Conservation (phyloP, 2,797 vertebrate genomes). For the Mareca penelope region DNA sequence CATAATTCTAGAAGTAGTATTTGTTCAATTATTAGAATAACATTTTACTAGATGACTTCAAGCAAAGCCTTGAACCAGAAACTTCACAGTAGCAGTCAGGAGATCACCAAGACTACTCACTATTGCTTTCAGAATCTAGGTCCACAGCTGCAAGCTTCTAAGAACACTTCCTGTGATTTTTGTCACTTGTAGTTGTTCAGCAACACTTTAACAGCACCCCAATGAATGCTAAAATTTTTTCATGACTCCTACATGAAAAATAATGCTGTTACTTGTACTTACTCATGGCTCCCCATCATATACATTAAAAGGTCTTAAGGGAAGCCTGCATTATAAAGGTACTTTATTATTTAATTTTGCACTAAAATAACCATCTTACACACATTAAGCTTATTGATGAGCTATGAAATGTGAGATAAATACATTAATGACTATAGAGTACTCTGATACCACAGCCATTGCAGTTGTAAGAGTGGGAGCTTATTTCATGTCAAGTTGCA, state of each 20-base stretch:
- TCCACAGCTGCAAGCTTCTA: not conserved
- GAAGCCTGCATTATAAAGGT: not conserved
- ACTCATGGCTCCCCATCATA: fast-evolving
- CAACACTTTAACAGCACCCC: not conserved
- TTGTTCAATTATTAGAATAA: not conserved
- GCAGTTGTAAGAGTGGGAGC: not conserved
- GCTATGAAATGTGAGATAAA: not conserved
- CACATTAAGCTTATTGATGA: not conserved
- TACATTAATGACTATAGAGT: not conserved
- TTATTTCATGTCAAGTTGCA: not conserved
- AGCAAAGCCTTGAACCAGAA: not conserved
- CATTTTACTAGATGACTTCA: not conserved
- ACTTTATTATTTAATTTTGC: not conserved
- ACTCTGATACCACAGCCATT: not conserved
- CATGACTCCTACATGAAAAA: not conserved
- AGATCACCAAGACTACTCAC: not conserved
- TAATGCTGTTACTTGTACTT: not conserved
- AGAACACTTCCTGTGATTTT: not conserved
- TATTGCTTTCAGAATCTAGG: not conserved
- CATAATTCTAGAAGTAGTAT: not conserved
- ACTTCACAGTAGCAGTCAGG: not conserved
- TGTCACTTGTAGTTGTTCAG: not conserved
- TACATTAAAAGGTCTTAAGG: not conserved
- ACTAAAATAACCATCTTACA: not conserved
- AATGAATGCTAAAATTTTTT: not conserved